Conservation (phyloP, 1,140 invertebrate genomes). For the Battus philenor region DNA sequence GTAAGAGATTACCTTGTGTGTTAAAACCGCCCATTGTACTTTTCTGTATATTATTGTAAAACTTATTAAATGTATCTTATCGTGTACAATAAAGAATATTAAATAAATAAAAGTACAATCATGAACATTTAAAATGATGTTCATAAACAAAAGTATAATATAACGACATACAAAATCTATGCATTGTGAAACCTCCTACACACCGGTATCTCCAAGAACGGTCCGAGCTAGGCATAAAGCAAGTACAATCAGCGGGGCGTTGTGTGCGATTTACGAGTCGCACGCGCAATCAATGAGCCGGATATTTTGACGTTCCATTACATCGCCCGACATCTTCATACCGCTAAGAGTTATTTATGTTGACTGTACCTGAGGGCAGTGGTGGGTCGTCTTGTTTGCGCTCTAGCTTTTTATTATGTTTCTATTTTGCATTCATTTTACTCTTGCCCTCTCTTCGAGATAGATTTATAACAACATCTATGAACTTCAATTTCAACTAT, state of each 20-base stretch:
- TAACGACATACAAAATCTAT: no score
- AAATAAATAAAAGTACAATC: no score
- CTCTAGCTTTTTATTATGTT: constrained; percentile 7
- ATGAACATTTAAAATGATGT: no score
- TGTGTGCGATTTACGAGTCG: constrained; percentile 32
- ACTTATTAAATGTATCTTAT: no score
- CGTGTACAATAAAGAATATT: no score
- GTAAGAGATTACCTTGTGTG: no score
- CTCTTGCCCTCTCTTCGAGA: no score
- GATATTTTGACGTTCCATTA: constrained; percentile 63
- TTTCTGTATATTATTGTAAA: no score
- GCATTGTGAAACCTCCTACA: not conserved
- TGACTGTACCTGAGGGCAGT: constrained; percentile 41
- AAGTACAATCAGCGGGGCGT: constrained; percentile 49
- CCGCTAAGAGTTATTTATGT: constrained; percentile 44
- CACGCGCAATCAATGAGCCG: constrained; percentile 52
- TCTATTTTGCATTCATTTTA: not conserved
- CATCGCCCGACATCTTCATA: constrained; percentile 55
- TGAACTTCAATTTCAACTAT: no score
- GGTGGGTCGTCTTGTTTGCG: constrained; percentile 20
- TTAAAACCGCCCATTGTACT: no score
- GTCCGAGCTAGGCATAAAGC: constrained; percentile 30
- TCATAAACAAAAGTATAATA: no score
- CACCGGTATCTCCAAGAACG: not conserved
- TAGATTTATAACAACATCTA: no score